These are phyloP conservation scores for Cosmia pyralina DNA, from an alignment of 2,888 invertebrate genomes.

Conservation along the genomic window DNA sequence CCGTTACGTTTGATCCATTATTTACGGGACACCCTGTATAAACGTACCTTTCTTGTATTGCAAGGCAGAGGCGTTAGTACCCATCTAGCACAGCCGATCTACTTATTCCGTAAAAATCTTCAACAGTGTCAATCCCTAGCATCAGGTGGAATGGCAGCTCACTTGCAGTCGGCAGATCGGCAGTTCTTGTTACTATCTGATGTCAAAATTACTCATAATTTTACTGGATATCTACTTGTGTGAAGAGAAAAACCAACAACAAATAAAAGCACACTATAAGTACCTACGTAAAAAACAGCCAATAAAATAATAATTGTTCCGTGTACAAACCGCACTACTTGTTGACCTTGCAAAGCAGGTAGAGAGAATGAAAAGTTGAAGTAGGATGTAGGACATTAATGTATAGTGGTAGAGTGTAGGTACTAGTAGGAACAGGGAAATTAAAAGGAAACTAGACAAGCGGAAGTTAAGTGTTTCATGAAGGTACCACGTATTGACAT, in stretches of 20 bases:
- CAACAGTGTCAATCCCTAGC: too few relatives aligned
- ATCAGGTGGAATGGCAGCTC: background rate
- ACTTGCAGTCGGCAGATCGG: background rate
- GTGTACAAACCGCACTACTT: slow-evolving; percentile 51
- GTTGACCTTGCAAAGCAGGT: slow-evolving; percentile 70
- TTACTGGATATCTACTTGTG: background rate
- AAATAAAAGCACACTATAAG: slow-evolving; percentile 14
- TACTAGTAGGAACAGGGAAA: slow-evolving; percentile 40
- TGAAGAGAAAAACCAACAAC: slow-evolving; percentile 8
- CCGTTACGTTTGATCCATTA: too few relatives aligned
- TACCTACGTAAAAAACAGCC: slow-evolving; percentile 17
- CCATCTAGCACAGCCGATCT: background rate
- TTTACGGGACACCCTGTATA: too few relatives aligned
- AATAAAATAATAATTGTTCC: slow-evolving; percentile 37
- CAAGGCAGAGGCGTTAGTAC: background rate
- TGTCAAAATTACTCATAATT: background rate
- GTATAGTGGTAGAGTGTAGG: background rate
- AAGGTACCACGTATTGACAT: background rate
- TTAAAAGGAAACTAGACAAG: slow-evolving; percentile 17
- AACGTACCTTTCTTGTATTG: slow-evolving; percentile 1
- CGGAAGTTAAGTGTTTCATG: slow-evolving; percentile 9
- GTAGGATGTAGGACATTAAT: slow-evolving; percentile 1
- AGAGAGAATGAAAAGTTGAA: slow-evolving; percentile 46
- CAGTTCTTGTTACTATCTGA: background rate
- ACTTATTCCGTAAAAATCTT: background rate